Percentiles rank a stretch among this genome's conserved stretches.
phyloP scores from a whole-genome alignment of 2,888 invertebrate genomes.

The Malthinus seriepunctatus region DNA sequence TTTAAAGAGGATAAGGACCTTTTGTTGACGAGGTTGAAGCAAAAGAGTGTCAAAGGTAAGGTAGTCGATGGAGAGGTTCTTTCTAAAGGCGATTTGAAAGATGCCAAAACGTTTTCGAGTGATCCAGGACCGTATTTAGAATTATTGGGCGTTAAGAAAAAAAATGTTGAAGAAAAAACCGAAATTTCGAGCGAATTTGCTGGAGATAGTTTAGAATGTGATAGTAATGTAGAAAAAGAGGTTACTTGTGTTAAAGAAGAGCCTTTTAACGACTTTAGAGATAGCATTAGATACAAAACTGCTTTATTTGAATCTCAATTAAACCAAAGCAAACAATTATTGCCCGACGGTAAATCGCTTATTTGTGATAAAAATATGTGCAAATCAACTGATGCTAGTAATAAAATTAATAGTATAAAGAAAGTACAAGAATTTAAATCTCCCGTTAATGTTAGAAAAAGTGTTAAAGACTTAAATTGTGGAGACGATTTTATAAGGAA shows the following conservation, averaged over 20 bases:
- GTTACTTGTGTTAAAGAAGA: neutral
- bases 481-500: constrained; percentile 25
- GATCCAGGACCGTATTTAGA: constrained; percentile 11
- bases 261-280: constrained; percentile 10
- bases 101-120: constrained; percentile 2
- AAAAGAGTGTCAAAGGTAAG: constrained; percentile 46
- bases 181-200: constrained; percentile 22
- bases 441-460: constrained; percentile 17
- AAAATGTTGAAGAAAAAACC: constrained; percentile 23
- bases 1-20: constrained; percentile 66
- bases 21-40: constrained; percentile 55
- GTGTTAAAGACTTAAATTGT: constrained; percentile 16
- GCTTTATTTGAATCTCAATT: constrained; percentile 34
- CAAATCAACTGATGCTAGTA: constrained; percentile 8
- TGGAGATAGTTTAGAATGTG: constrained; percentile 24
- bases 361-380: constrained; percentile 13
- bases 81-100: constrained; percentile 44
- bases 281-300: constrained; percentile 32
- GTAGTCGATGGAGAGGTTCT: constrained; percentile 20
- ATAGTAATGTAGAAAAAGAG: constrained; percentile 12
- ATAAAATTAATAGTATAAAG: constrained; percentile 22
- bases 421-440: constrained; percentile 19
- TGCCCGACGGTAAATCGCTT: constrained; percentile 1
- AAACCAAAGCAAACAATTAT: constrained; percentile 19
- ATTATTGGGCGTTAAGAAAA: constrained; percentile 14